Conservation (phyloP, 2,888 invertebrate species). For the Andrena hattorfiana region DNA sequence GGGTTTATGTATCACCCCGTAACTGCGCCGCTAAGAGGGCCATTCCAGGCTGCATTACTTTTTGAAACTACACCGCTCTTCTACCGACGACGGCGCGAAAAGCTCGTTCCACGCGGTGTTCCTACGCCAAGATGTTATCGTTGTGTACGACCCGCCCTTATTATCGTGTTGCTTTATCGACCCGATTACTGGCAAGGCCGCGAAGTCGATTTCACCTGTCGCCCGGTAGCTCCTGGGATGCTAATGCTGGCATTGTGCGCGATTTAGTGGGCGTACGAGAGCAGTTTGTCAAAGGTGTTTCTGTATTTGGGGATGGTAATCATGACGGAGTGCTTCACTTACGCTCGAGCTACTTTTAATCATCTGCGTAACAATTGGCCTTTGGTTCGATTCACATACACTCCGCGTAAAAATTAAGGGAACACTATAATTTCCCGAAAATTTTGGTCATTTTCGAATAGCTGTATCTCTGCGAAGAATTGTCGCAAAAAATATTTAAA, state of each 20-base stretch:
- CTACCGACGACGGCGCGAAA: conserved; percentile 33
- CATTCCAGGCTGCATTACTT: conserved; percentile 62
- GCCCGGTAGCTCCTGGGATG: not conserved
- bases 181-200: conserved; percentile 13
- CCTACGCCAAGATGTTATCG: conserved; percentile 25
- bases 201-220: conserved; percentile 15
- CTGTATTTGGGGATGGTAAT: not conserved
- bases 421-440: too few relatives aligned
- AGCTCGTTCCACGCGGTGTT: conserved; percentile 52
- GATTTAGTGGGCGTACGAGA: conserved; percentile 14
- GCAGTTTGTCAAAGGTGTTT: not conserved
- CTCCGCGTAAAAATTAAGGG: too few relatives aligned
- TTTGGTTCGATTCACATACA: too few relatives aligned
- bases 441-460: too few relatives aligned
- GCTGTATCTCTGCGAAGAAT: too few relatives aligned
- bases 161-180: conserved; percentile 42
- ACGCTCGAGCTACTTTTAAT: too few relatives aligned
- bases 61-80: conserved; percentile 55
- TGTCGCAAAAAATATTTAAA: too few relatives aligned
- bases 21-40: conserved; percentile 55
- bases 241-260: conserved; percentile 1
- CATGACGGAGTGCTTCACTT: not conserved
- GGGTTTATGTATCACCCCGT: conserved; percentile 60
- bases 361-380: too few relatives aligned
- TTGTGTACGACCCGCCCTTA: conserved; percentile 31